Percentiles rank a stretch among this genome's conserved stretches.
phyloP scores from a whole-genome alignment of 2,888 invertebrate genomes.

The Parnassius mnemosyne region DNA sequence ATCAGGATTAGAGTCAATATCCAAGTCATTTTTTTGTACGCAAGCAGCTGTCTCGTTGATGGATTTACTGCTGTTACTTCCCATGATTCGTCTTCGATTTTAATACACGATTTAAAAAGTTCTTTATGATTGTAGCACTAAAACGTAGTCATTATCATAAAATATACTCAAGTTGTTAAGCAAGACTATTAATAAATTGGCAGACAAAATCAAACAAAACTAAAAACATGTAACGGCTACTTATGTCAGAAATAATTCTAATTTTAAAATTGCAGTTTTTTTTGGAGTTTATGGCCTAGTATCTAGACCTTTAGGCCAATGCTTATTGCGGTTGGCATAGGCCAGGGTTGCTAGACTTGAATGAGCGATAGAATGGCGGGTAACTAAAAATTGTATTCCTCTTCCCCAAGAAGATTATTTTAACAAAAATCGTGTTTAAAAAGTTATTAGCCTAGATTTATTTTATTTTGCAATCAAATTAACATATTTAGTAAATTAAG shows the following conservation, averaged over 20 bases:
- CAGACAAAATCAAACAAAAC: conserved; percentile 24
- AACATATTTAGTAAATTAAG: too few relatives aligned
- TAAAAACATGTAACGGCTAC: conserved; percentile 66
- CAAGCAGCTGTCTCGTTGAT: conserved; percentile 48
- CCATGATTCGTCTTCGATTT: conserved; percentile 49
- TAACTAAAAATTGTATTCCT: too few relatives aligned
- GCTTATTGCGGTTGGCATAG: too few relatives aligned
- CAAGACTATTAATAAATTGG: conserved; percentile 11
- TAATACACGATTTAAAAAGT: conserved; percentile 19
- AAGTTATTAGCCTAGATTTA: too few relatives aligned
- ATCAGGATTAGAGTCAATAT: conserved; percentile 61
- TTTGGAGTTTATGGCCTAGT: too few relatives aligned
- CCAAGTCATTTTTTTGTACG: conserved; percentile 50
- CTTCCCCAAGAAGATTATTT: too few relatives aligned
- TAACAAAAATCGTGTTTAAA: too few relatives aligned
- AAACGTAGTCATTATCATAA: conserved; percentile 13
- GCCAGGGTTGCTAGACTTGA: too few relatives aligned
- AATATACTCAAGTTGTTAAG: conserved; percentile 12
- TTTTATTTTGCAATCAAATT: too few relatives aligned
- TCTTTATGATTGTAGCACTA: conserved; percentile 15
- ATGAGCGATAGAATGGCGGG: too few relatives aligned
- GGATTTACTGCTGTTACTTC: conserved; percentile 67
- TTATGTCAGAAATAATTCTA: conserved; percentile 56
- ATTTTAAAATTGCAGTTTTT: conserved; percentile 45
- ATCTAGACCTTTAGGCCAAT: too few relatives aligned